Base-by-base conservation (phyloP, 2,113 vertebrate genomes). In the Phasianus colchicus region DNA sequence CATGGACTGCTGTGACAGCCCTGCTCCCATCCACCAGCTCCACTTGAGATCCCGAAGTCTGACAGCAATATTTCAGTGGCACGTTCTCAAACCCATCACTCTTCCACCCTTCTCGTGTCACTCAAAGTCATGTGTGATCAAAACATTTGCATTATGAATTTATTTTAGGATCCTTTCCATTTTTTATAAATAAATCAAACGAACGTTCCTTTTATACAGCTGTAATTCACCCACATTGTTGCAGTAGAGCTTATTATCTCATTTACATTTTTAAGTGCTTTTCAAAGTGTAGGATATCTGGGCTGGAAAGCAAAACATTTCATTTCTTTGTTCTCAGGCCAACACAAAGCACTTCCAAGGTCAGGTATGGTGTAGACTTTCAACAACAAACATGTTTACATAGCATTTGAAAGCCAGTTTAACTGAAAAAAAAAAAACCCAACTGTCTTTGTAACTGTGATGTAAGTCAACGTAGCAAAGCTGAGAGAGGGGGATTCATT, bases 281-380 rank as follows among this genome's bases (percentile, higher is more conserved):
- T 97, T 95, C 80, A 94, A 97, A 96, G 92, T 88, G 88, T 95
- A 95, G 96, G 94, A 97, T 96, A 96, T 97, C 95, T 97, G 95
- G 90, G 54, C 84, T 96, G 92, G 93, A 96, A 97, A 97, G 93
- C 93, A 96, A 97, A 97, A 94, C 94, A 96, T 96, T 95, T 69
- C 60, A 22, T 89, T 92, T 69, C 96, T 96, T 95, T 96, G 95
- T 95, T 97, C 94, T 95, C 64, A 84, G 19, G 82, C 87, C 96
- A 93, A 84, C 87, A 88, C 81, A 95, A 84, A 96, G 93, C 93
- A 32, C 92, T 92, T 94, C 83, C 94, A 96, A 92, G 96, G 96
- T 97, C 89, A 96, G 85, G 93, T 96, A 57, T 87, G 50, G 77
- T 78, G 64, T 80, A 91, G 83, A 85, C 86, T 94, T 96, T 96